These are phyloP conservation scores for Pipa parva DNA, from an alignment of 2,113 vertebrate species.

Conservation along the genomic window DNA sequence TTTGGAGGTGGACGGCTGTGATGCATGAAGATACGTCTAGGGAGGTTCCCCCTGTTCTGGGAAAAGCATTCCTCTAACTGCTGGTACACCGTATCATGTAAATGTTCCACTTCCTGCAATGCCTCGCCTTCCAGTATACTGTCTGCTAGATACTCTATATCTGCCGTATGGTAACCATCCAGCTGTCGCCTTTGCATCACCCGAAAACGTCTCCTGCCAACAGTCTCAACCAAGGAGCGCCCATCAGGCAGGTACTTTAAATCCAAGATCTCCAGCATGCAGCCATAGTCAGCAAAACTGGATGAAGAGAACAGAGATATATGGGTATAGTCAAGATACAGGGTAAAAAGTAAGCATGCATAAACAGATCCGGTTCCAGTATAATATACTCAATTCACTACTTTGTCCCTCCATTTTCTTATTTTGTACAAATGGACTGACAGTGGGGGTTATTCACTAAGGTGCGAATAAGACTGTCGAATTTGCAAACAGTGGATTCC, in stretches of 20 bases:
- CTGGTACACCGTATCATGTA: conserved; percentile 78
- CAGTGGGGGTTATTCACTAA: no score
- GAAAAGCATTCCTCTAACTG: conserved; percentile 77
- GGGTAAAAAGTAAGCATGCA: no score
- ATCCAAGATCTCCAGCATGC: conserved; percentile 76
- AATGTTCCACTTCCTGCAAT: conserved; percentile 66
- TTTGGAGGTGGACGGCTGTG: conserved; percentile 71
- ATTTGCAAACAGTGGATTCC: no score
- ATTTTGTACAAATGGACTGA: no score
- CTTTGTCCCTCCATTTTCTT: no score
- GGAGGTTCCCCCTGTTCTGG: conserved; percentile 60
- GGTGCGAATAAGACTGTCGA: no score
- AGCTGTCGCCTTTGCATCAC: conserved; percentile 73
- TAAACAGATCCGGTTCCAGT: no score
- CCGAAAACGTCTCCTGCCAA: conserved; percentile 73
- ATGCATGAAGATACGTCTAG: conserved; percentile 67
- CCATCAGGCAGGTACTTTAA: conserved; percentile 75
- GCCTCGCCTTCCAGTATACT: conserved; percentile 71
- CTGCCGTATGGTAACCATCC: conserved; percentile 83
- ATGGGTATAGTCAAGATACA: not conserved
- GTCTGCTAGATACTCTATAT: conserved; percentile 82
- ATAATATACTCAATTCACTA: no score
- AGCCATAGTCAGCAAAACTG: conserved; percentile 85
- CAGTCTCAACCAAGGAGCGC: conserved; percentile 74
- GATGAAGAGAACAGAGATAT: not conserved